Evolutionary conservation across 2,888 invertebrate species (phyloP).

Genomic region (Lapara coniferarum): DNA sequence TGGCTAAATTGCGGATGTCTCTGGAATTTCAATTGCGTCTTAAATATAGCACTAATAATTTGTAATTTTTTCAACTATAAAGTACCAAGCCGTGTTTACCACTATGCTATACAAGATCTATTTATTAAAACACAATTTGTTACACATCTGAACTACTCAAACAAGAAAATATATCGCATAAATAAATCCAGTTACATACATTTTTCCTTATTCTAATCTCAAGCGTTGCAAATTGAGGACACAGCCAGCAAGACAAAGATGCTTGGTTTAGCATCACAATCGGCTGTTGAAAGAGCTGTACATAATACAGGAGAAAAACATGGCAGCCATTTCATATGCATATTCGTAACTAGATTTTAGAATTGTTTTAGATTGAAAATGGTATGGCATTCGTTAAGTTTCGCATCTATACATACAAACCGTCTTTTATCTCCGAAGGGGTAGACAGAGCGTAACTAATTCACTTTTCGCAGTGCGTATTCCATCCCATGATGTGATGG

Average conservation of each 20-base stretch:
- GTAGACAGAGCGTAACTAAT: no score
- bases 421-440: no score
- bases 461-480: no score
- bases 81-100: no score
- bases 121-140: neutral
- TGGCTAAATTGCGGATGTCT: no score
- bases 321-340: slow-evolving; percentile 41
- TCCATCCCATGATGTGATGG: no score
- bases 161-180: slow-evolving; percentile 20
- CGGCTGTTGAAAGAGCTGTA: slow-evolving; percentile 57
- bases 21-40: no score
- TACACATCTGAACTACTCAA: neutral
- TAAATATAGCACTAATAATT: no score
- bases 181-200: slow-evolving; percentile 25
- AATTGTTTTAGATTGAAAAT: neutral
- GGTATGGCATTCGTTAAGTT: no score
- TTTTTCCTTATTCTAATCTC: slow-evolving; percentile 27
- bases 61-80: no score
- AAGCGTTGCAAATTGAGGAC: slow-evolving; percentile 60
- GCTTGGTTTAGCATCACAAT: slow-evolving; percentile 77
- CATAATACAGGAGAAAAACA: slow-evolving; percentile 60
- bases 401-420: no score
- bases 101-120: no score
- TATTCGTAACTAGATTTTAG: slow-evolving; percentile 35
- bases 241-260: slow-evolving; percentile 77